Evolutionary conservation across 2,113 vertebrate genomes (phyloP).

Genomic region (Siniperca chuatsi): DNA sequence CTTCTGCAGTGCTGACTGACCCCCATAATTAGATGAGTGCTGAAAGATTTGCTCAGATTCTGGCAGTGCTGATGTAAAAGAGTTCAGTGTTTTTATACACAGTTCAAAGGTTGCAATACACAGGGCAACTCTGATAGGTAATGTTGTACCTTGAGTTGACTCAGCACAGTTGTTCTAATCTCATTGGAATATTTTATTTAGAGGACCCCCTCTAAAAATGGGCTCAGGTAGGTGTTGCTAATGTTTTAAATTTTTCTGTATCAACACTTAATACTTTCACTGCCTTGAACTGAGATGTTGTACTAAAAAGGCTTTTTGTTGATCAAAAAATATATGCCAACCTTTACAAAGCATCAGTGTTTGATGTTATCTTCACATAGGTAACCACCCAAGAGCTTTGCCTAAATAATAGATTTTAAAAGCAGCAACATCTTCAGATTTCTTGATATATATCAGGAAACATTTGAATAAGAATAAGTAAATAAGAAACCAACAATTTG

Average conservation of each 20-base stretch:
- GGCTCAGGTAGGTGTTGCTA: background rate
- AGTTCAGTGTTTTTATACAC: conserved; percentile 51
- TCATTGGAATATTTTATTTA: conserved; percentile 18
- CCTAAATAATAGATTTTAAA: background rate
- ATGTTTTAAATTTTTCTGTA: conserved; percentile 2
- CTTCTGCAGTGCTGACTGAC: conserved; percentile 59
- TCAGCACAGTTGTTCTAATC: conserved; percentile 30
- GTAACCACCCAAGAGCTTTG: background rate
- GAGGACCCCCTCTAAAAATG: background rate
- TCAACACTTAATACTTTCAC: background rate
- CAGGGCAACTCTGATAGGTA: conserved; percentile 29
- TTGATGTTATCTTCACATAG: conserved; percentile 9
- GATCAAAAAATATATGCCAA: background rate
- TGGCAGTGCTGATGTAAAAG: conserved; percentile 46
- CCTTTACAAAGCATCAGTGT: conserved; percentile 13
- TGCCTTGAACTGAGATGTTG: background rate
- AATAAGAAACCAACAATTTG: background rate
- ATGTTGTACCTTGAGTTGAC: conserved; percentile 34
- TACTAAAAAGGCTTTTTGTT: conserved; percentile 18
- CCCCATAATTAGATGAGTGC: conserved; percentile 73
- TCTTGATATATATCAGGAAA: background rate
- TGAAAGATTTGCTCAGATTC: conserved; percentile 58
- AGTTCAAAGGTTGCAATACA: conserved; percentile 56
- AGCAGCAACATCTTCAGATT: background rate
- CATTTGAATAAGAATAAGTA: background rate